Evolutionary conservation across 2,113 vertebrate species (phyloP), one percentile per base, ranked within the genome.

Genomic region (Odontesthes bonariensis): DNA sequence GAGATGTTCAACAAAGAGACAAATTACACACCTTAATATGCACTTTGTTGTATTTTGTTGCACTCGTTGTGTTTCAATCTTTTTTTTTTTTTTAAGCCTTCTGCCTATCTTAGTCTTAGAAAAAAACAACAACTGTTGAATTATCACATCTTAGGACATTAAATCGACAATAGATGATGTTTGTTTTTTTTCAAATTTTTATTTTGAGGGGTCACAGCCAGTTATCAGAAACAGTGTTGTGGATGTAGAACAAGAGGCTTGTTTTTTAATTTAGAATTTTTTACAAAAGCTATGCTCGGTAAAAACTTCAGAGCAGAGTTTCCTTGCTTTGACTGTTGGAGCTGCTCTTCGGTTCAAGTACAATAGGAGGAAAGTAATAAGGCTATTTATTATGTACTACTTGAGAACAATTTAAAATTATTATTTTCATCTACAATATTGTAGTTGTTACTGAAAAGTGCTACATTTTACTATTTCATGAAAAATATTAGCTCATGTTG

Each of bases 1-100:
- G 82, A 81, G 20, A 32, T 53, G 67, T 33, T 82, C 27, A 69
- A 74, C 82, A 84, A 87, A 85, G 78, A 78, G 19, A 47, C 22
- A 53, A 86, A 76, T 78, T 66, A 73, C 54, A 44, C 35, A 35
- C 31, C 52, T 77, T 66, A 72, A 63, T 63, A 33, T 81, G 55
- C 22, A 56, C 46, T 69, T 77, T 63, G 40, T 44, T 72, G 46
- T 54, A 19, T 68, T 75, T 64, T 47, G 42, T 72, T 74, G 23
- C 52, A 11, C 38, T 58, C n/a, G 33, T 22, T 40, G 16, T 38
- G 33, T 32, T 17, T 33, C 9, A 7, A 10, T 62, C 57, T 56
- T 67, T 81, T 78, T 44, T 55, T 59, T 49, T 47, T 72, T 79
- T 82, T 56, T 27, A 27, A 27, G 27, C 27, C 27, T 27, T 27